A percentile compares a stretch with the other conserved stretches of the same genome.
These are phyloP conservation scores for Microtus ochrogaster DNA, from an alignment of 2,113 vertebrate species.

Conservation along the genomic window DNA sequence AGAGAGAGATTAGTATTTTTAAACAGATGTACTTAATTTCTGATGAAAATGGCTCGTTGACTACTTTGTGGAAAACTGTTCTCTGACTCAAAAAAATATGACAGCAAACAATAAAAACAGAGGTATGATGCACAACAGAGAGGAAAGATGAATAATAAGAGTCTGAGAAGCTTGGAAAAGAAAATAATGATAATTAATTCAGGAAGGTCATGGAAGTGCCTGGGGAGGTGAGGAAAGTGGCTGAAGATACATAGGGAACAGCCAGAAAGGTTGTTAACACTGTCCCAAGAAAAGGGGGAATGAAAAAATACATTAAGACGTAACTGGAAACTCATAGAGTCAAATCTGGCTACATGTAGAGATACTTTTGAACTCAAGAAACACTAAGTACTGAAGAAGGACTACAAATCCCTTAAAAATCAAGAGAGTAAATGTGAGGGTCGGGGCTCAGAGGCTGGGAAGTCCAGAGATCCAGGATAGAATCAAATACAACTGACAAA, in stretches of 20 bases:
- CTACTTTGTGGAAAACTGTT: neutral
- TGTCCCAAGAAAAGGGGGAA: neutral
- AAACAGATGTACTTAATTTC: constrained; percentile 13
- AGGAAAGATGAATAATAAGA: neutral
- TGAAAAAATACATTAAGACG: constrained; percentile 21
- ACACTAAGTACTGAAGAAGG: neutral
- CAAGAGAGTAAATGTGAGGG: neutral
- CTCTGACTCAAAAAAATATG: neutral
- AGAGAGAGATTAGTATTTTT: neutral
- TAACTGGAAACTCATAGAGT: constrained; percentile 6
- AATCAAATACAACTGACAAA: too few species aligned
- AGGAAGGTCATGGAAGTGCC: constrained; percentile 23
- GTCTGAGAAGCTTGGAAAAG: constrained; percentile 19
- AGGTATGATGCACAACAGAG: constrained; percentile 7
- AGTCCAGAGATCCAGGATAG: too few species aligned
- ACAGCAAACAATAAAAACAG: neutral
- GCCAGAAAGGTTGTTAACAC: neutral
- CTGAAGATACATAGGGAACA: neutral
- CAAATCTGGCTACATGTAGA: neutral
- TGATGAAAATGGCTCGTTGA: neutral
- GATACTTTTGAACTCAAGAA: neutral
- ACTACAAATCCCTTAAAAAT: neutral
- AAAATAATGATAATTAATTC: neutral
- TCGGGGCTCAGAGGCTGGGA: too few species aligned
- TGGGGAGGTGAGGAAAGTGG: neutral